Percentiles rank a stretch among this genome's conserved stretches.
phyloP scores from a whole-genome alignment of 2,797 vertebrate species.

The Hydrolagus colliei region DNA sequence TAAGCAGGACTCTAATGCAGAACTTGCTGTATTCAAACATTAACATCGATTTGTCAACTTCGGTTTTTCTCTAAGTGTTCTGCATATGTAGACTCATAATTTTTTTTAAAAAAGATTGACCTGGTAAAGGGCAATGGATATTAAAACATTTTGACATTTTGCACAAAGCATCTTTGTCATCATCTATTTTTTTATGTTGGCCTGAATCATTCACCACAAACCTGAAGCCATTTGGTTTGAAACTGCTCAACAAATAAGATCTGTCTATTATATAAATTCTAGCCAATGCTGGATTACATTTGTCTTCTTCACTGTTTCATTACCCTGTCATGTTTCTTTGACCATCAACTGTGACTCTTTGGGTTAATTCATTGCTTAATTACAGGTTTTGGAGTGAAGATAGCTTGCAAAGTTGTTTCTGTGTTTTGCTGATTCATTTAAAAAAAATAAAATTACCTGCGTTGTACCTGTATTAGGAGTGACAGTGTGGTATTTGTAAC shows the following conservation, averaged over 20 bases:
- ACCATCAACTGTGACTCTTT: too few relatives aligned
- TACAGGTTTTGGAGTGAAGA: too few relatives aligned
- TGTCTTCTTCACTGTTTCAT: background rate
- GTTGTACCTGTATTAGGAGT: too few relatives aligned
- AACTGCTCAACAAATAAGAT: slow-evolving; percentile 6
- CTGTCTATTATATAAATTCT: background rate
- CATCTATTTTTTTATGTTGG: slow-evolving; percentile 4
- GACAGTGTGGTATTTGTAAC: too few relatives aligned
- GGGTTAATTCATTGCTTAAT: background rate
- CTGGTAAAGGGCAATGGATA: background rate
- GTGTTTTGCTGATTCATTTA: too few relatives aligned
- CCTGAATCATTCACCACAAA: slow-evolving; percentile 14
- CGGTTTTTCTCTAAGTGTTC: background rate
- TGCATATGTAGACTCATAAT: background rate
- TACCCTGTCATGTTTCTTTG: background rate
- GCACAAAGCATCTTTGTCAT: slow-evolving; percentile 1
- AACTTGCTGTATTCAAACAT: background rate
- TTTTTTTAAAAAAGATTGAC: background rate
- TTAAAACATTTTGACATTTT: slow-evolving; percentile 10
- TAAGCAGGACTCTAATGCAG: background rate
- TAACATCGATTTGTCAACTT: background rate
- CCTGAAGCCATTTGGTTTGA: slow-evolving; percentile 9
- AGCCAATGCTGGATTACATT: background rate
- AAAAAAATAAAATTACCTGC: too few relatives aligned
- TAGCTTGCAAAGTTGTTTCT: too few relatives aligned